These are phyloP conservation scores for Neopelma chrysocephalum DNA, from an alignment of 2,797 vertebrate species.

Conservation along the genomic window DNA sequence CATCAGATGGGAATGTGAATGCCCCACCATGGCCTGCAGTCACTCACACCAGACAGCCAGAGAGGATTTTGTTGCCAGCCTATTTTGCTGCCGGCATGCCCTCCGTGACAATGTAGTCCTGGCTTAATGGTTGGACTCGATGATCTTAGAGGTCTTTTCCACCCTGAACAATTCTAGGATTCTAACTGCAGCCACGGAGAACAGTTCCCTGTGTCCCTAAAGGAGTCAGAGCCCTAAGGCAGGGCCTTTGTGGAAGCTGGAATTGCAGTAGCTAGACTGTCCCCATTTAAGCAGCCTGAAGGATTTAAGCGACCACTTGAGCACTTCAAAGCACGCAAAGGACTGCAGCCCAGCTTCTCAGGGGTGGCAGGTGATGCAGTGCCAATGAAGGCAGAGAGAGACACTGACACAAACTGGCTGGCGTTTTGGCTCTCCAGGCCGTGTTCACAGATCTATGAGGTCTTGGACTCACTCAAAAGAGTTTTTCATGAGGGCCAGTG, in stretches of 20 bases:
- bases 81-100: fast-evolving
- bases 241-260: background rate
- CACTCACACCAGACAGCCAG: background rate
- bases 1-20: fast-evolving
- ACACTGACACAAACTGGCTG: background rate
- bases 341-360: background rate
- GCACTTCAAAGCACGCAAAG: background rate
- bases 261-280: background rate
- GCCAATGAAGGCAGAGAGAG: background rate
- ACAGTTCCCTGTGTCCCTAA: too few species aligned
- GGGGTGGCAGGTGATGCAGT: background rate
- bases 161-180: background rate
- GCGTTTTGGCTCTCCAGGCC: background rate
- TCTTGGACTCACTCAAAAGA: background rate
- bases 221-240: background rate
- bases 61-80: background rate
- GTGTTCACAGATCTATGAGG: background rate
- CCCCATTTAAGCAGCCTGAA: background rate
- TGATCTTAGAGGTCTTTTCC: background rate
- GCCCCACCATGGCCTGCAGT: background rate
- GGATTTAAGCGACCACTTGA: background rate
- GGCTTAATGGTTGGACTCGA: background rate
- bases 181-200: background rate
- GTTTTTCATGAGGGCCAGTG: background rate
- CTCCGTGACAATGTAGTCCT: background rate